Base-by-base conservation (phyloP, 2,113 vertebrate species). In the Alouatta palliata region DNA sequence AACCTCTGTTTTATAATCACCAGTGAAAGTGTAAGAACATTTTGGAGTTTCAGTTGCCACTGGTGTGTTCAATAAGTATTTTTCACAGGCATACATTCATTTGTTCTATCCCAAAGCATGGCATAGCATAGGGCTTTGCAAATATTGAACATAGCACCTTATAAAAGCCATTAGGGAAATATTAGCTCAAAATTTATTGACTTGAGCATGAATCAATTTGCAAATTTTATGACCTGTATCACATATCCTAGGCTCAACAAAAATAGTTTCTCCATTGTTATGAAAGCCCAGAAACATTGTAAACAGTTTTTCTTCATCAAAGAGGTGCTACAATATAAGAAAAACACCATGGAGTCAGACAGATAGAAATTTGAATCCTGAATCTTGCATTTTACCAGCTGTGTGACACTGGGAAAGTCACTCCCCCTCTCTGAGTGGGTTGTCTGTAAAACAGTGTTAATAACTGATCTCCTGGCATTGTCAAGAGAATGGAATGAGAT, bases 11-110 rank as follows among this genome's bases (percentile, higher is more conserved):
- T 96, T 81, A 75, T 49, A 87, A 37, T 81, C 6, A 11, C 3
- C 43, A 35, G 9, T 40, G 25, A 70, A 90, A 84, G 0, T 40
- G 1, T 30, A 91, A 88, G n/a, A 86, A 95, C 17, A 30, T 81
- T 97, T 96, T 97, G 25, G 10, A 56, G 58, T 96, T 97, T 92
- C 80, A 83, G 68, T 96, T 95, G 70, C 49, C 73, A 40, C n/a
- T 85, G 25, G 4, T 96, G 2, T 95, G 87, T 96, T 97, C 96
- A 92, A 95, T 95, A 87, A 90, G 90, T 66, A 66, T 95, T 97
- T 97, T 86, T 88, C 43, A 68, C 94, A 49, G 66, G 75, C 91
- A 95, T 79, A 76, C 2, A 21, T 96, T 52, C 32, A n/a, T 95
- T 54, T 35, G 71, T 40, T 92, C 94, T 49, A 10, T 54, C 85